A percentile compares a stretch with the other conserved stretches of the same genome.
Conservation (phyloP, 1,140 invertebrate genomes). For the Formica exsecta region DNA sequence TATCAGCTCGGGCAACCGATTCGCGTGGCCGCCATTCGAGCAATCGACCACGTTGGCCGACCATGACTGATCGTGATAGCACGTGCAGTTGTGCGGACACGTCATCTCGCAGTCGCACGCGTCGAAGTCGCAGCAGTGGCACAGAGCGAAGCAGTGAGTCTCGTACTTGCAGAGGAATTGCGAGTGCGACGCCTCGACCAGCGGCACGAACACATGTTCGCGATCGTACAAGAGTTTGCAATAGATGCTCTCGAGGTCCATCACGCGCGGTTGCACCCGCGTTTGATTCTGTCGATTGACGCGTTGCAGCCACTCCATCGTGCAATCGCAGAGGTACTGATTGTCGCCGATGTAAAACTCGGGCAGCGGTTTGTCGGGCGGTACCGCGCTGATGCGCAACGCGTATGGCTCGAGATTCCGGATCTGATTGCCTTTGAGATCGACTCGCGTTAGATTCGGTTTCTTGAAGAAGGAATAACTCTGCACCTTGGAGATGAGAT, state of each 20-base stretch:
- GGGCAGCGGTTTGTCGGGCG: conserved; percentile 91
- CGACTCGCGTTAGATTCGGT: conserved; percentile 94
- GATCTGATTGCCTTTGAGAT: conserved; percentile 94
- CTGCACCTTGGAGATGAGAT: conserved; percentile 94
- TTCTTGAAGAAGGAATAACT: conserved; percentile 98
- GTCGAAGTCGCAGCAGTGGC: conserved; percentile 97
- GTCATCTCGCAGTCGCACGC: conserved; percentile 98
- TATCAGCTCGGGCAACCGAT: conserved; percentile 92
- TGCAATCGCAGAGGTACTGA: conserved; percentile 96
- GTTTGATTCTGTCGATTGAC: conserved; percentile 92
- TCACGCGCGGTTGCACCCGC: conserved; percentile 93
- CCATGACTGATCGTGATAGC: conserved; percentile 97
- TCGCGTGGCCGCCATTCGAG: conserved; percentile 91
- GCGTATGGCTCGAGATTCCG: conserved; percentile 95
- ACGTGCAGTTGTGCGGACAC: conserved; percentile 95
- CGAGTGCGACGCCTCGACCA: conserved; percentile 93
- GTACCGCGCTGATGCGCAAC: conserved; percentile 92
- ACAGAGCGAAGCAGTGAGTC: conserved; percentile 95
- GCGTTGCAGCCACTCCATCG: conserved; percentile 94
- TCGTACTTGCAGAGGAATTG: conserved; percentile 97
- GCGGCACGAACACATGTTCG: conserved; percentile 91
- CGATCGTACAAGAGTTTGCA: conserved; percentile 95
- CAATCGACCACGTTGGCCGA: conserved; percentile 97
- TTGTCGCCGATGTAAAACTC: conserved; percentile 97
- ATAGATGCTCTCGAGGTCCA: conserved; percentile 95